Conservation (phyloP, 1,140 invertebrate species). For the Gonioctena quinquepunctata region DNA sequence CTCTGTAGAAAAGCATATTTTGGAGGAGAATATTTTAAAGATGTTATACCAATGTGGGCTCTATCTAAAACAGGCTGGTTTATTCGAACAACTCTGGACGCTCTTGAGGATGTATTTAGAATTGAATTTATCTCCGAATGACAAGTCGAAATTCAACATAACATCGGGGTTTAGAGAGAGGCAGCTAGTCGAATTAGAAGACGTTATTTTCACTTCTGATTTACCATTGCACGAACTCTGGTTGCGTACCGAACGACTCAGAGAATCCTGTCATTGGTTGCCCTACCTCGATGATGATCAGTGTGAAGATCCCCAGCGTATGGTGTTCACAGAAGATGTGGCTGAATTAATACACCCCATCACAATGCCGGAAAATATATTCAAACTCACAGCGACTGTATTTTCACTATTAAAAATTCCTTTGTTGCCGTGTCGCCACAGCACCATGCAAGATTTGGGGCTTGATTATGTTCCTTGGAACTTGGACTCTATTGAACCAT, state of each 20-base stretch:
- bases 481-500: constrained; percentile 59
- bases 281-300: constrained; percentile 53
- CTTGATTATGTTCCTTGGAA: constrained; percentile 59
- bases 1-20: constrained; percentile 41
- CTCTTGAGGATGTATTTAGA: constrained; percentile 64
- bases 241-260: constrained; percentile 66
- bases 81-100: constrained; percentile 69
- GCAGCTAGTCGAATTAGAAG: constrained; percentile 65
- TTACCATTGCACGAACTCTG: constrained; percentile 69
- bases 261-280: constrained; percentile 66
- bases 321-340: constrained; percentile 66
- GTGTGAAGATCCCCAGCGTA: constrained; percentile 58
- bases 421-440: constrained; percentile 59
- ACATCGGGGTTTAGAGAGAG: constrained; percentile 58
- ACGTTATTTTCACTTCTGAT: constrained; percentile 64
- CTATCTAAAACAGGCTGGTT: constrained; percentile 68
- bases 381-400: constrained; percentile 60
- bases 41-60: constrained; percentile 64
- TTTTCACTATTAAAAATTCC: constrained; percentile 66
- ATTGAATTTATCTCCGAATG: constrained; percentile 59
- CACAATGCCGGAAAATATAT: constrained; percentile 58
- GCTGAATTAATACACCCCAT: constrained; percentile 67
- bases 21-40: constrained; percentile 56
- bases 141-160: constrained; percentile 55
- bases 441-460: constrained; percentile 55